A percentile compares a stretch with the other conserved stretches of the same genome.
These are phyloP conservation scores for Dascyllus trimaculatus DNA, from an alignment of 2,113 vertebrate species.

Conservation along the genomic window DNA sequence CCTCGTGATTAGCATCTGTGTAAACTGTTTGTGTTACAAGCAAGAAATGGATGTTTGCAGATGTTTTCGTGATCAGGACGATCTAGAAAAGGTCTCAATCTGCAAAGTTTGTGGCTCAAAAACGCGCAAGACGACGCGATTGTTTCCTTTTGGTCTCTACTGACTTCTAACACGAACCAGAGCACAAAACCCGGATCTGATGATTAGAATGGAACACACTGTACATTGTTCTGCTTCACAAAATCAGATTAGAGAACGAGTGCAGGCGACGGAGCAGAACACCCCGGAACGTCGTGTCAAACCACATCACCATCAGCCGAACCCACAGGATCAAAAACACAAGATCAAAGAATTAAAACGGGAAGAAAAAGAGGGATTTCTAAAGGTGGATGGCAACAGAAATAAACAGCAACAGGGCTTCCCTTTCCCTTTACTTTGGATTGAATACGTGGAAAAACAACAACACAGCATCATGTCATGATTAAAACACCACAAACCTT, in stretches of 20 bases:
- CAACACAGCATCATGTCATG: constrained; percentile 20
- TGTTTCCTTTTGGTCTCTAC: constrained; percentile 6
- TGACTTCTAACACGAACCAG: neutral
- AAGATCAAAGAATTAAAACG: constrained; percentile 6
- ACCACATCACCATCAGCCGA: neutral
- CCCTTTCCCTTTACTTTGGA: constrained; percentile 33
- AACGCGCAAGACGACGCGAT: too few species aligned
- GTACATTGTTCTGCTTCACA: constrained; percentile 20
- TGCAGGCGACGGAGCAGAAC: constrained; percentile 12
- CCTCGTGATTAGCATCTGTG: too few species aligned
- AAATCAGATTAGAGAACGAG: constrained; percentile 1
- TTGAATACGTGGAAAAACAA: constrained; percentile 20
- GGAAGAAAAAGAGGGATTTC: neutral
- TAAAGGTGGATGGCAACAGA: neutral
- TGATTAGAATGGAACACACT: neutral
- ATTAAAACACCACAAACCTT: constrained; percentile 18
- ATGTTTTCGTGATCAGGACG: too few species aligned
- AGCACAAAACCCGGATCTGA: neutral
- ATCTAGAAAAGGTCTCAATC: neutral
- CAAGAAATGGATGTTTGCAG: too few species aligned
- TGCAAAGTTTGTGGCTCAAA: fast-evolving
- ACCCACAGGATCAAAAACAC: constrained; percentile 3
- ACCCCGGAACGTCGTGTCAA: constrained; percentile 5
- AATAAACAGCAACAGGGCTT: neutral
- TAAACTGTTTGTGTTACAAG: too few species aligned